These are phyloP conservation scores for Cololabis saira DNA, from an alignment of 2,113 vertebrate genomes.

Conservation along the genomic window DNA sequence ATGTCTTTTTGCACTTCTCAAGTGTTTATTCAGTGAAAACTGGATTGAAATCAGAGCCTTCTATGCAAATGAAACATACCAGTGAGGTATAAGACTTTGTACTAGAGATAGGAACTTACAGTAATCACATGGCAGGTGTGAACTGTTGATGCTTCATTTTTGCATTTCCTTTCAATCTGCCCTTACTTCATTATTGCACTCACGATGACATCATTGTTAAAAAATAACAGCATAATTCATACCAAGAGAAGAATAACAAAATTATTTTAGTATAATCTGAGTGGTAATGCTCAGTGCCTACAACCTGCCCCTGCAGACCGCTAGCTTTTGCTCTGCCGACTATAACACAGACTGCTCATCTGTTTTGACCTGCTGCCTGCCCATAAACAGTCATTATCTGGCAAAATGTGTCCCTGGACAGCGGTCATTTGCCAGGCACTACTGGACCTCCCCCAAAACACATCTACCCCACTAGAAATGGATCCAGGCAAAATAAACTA, in stretches of 20 bases:
- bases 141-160: slow-evolving; percentile 6
- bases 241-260: neutral
- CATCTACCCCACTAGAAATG: slow-evolving; percentile 16
- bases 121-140: neutral
- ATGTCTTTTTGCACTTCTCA: slow-evolving; percentile 2
- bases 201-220: neutral
- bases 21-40: neutral
- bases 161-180: too few species aligned
- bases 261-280: neutral
- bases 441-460: slow-evolving; percentile 38
- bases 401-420: slow-evolving; percentile 34
- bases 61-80: slow-evolving; percentile 1
- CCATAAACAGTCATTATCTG: slow-evolving; percentile 42
- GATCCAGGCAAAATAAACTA: slow-evolving; percentile 48
- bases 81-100: neutral
- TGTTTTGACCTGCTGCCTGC: slow-evolving; percentile 36
- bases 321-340: neutral
- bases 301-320: slow-evolving; percentile 16
- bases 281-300: slow-evolving; percentile 13
- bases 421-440: slow-evolving; percentile 27
- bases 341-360: slow-evolving; percentile 29
- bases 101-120: too few species aligned
- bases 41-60: neutral
- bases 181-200: neutral
- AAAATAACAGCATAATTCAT: slow-evolving; percentile 1